phyloP scores from a whole-genome alignment of 2,888 invertebrate genomes.

The Tinea semifulvella region DNA sequence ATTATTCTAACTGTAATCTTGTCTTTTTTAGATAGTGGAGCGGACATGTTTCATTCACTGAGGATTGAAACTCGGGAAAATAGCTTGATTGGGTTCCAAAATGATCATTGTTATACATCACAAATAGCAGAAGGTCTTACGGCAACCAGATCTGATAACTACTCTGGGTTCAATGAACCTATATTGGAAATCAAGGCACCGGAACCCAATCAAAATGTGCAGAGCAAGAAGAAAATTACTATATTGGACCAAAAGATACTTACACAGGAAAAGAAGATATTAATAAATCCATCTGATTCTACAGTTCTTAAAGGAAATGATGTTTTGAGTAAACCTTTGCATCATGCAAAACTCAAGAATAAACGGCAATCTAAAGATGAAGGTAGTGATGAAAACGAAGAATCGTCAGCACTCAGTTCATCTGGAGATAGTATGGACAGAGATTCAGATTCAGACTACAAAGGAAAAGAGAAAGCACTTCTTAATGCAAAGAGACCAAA shows the following conservation, averaged over 20 bases:
- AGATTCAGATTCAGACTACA: constrained; percentile 69
- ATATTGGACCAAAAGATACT: constrained; percentile 58
- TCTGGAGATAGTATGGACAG: constrained; percentile 64
- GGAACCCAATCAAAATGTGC: constrained; percentile 50
- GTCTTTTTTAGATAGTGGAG: constrained; percentile 48
- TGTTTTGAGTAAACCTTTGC: constrained; percentile 40
- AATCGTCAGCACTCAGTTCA: constrained; percentile 56
- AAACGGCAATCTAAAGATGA: constrained; percentile 21
- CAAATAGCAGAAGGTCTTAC: constrained; percentile 71
- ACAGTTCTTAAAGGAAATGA: constrained; percentile 51
- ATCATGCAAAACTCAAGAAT: constrained; percentile 36
- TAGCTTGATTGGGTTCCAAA: constrained; percentile 71
- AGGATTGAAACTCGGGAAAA: constrained; percentile 60
- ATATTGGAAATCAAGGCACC: constrained; percentile 53
- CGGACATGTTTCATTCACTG: constrained; percentile 59
- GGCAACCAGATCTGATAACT: constrained; percentile 40
- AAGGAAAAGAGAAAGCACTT: constrained; percentile 26
- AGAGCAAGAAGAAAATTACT: constrained; percentile 55
- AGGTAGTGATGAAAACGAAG: constrained; percentile 54
- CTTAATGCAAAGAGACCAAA: constrained; percentile 30
- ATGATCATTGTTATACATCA: constrained; percentile 85
- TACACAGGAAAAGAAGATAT: constrained; percentile 58
- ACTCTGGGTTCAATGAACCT: constrained; percentile 46
- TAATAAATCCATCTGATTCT: constrained; percentile 41
- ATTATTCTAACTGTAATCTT: too few species aligned